Conservation (phyloP, 2,113 vertebrate species). For the Spheniscus mendiculus region DNA sequence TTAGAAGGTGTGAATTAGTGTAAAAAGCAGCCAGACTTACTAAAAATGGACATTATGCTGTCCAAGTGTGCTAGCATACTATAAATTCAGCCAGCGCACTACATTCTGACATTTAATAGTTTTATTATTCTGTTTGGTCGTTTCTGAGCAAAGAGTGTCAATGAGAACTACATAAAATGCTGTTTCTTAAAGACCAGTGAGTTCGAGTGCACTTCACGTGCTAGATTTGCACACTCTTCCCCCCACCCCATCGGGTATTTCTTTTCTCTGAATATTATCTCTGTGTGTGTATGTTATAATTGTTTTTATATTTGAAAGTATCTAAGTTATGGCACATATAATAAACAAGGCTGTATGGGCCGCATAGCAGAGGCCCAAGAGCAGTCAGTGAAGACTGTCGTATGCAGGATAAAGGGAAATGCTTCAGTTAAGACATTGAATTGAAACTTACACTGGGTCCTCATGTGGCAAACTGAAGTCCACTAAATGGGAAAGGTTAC, state of each 20-base stretch:
- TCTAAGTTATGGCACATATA: neutral
- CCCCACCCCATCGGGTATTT: neutral
- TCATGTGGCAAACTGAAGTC: neutral
- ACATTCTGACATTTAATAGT: conserved; percentile 1
- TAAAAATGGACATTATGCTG: neutral
- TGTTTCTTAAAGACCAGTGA: neutral
- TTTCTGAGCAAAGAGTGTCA: neutral
- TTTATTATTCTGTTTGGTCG: neutral
- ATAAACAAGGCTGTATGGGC: neutral
- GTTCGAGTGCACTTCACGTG: neutral
- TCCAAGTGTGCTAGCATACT: neutral
- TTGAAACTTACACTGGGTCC: neutral
- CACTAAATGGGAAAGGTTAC: neutral
- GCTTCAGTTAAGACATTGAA: neutral
- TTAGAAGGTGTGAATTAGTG: neutral
- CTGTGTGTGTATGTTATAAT: neutral
- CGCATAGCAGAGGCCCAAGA: neutral
- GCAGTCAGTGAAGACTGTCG: neutral
- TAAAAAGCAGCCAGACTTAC: neutral
- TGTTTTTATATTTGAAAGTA: neutral
- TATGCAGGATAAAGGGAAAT: neutral
- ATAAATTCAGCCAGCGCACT: neutral
- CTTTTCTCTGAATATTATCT: neutral
- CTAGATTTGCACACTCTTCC: neutral
- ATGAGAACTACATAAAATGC: neutral